Conservation (phyloP, 2,888 invertebrate species). For the Homarus gammarus region DNA sequence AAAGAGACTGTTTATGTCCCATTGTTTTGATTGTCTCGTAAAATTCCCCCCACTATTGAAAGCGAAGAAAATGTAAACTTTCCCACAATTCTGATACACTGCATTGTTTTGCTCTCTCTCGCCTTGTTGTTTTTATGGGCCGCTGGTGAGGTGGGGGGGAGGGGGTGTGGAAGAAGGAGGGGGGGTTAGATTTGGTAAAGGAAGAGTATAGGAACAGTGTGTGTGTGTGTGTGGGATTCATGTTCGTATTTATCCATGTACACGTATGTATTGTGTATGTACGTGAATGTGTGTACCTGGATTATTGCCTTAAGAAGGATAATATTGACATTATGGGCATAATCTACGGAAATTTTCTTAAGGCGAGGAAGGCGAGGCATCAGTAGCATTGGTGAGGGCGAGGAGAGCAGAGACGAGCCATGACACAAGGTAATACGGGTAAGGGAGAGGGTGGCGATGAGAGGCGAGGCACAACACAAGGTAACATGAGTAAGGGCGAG, state of each 20-base stretch:
- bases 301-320: no score
- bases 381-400: not conserved
- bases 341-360: no score
- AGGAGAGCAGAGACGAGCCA: no score
- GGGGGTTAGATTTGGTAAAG: no score
- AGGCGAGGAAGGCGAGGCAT: no score
- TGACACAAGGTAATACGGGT: not conserved
- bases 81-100: conserved; percentile 9
- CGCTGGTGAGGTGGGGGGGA: not conserved
- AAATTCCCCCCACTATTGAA: conserved; percentile 6
- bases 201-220: no score
- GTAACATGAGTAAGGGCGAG: not conserved
- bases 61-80: conserved; percentile 38
- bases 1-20: conserved; percentile 36
- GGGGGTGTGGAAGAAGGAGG: not conserved
- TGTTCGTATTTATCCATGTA: no score
- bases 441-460: not conserved
- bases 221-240: no score
- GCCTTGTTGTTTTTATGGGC: not conserved
- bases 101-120: conserved; percentile 20
- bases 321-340: no score
- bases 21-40: conserved; percentile 35
- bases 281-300: no score
- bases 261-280: no score
- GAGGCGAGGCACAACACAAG: no score